Evolutionary conservation across 1,140 invertebrate genomes (phyloP), one percentile per base, ranked within the genome.

Genomic region (Heterodera schachtii): DNA sequence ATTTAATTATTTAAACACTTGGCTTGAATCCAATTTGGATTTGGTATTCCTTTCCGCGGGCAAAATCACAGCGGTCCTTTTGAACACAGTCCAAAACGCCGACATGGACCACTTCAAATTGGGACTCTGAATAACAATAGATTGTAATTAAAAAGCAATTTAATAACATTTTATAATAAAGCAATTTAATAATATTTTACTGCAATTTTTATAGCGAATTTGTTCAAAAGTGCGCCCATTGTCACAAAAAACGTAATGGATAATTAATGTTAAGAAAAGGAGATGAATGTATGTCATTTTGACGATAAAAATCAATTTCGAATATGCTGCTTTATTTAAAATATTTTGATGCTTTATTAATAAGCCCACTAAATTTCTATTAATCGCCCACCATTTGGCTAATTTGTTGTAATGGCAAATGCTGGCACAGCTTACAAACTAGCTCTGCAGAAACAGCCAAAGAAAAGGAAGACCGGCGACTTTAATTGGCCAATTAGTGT

Each of bases 131-230:
- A 71, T 4, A 70, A 11, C 7, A 8, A 52, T 1, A 31, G 31
- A 31, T 31, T 31, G 31, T 31, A 31, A 31, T 52, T 52, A 11
- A 52, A 52, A 52, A 52, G 31, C 31, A 41, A 74, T 81, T 31
- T 64, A 19, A n/a, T 57, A 21, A 8, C 16, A 0, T 19, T 80
- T 82, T 70, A 82, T 31, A 31, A 31, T 31, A 31, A 31, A 31
- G 1, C 31, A 41, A 74, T 81, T 31, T 64, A 19, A n/a, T 57
- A 21, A 8, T 41, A 0, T 19, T 80, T 82, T 70, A 82, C 80
- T 82, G 71, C 81, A 82, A 70, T 82, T 77, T 71, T 82, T 82
- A 47, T 82, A 82, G 41, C 74, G 81, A 76, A 82, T 82, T 57
- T 49, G 73, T 16, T 71, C 44, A 69, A 82, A 82, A n/a, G 16